Evolutionary conservation across 2,113 vertebrate genomes (phyloP).

Genomic region (Rallus limicola): DNA sequence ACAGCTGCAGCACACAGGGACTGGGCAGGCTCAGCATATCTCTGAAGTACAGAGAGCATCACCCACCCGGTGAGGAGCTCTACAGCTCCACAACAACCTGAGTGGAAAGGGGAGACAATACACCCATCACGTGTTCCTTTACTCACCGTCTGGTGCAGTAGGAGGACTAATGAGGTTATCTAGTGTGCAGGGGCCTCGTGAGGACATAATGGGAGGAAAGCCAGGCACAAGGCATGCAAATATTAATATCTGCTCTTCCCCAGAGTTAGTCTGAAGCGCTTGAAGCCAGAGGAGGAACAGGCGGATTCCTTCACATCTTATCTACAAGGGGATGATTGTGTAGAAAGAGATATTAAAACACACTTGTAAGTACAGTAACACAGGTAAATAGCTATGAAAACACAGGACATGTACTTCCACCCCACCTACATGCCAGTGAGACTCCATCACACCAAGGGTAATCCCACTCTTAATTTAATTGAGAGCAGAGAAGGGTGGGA

Average conservation of each 20-base stretch:
- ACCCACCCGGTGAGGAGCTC: neutral
- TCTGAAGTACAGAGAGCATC: too few relatives aligned
- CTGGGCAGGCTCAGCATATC: too few relatives aligned
- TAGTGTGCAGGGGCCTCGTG: constrained; percentile 90
- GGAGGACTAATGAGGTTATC: constrained; percentile 92
- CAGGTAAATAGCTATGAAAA: neutral
- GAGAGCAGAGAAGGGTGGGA: neutral
- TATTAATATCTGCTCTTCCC: constrained; percentile 93
- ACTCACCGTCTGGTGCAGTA: constrained; percentile 85
- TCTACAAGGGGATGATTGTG: constrained; percentile 71
- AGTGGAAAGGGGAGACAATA: neutral
- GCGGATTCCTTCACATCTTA: constrained; percentile 96
- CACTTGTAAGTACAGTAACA: neutral
- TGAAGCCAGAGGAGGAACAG: constrained; percentile 98
- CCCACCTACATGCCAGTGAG: neutral
- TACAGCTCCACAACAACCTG: neutral
- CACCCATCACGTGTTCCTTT: neutral
- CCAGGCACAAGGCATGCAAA: constrained; percentile 97
- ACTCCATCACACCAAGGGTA: neutral
- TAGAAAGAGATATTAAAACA: neutral
- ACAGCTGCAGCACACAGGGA: neutral
- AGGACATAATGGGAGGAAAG: constrained; percentile 88
- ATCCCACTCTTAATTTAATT: neutral
- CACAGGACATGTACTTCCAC: neutral
- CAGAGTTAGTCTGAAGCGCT: constrained; percentile 92